Conservation (phyloP, 92 coral and sea anemone genomes). For the Virgularia gustaviana region DNA sequence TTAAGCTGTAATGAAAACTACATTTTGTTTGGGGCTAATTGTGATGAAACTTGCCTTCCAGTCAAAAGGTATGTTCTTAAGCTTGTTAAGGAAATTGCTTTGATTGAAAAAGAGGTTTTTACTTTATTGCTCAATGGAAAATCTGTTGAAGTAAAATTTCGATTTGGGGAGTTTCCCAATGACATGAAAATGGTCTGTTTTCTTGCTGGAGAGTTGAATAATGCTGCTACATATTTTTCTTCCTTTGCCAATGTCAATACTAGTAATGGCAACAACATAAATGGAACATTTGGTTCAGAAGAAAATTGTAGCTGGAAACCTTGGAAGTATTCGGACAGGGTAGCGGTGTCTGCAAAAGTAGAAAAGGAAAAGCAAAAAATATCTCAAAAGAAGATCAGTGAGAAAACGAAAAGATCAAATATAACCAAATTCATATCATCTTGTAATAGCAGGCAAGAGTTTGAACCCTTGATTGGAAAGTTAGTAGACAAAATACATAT, state of each 20-base stretch:
- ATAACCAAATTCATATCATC: slow-evolving; percentile 4
- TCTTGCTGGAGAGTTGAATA: neutral
- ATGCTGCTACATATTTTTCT: neutral
- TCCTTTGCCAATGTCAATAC: neutral
- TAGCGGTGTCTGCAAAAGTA: neutral
- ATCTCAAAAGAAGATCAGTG: neutral
- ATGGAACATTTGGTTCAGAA: slow-evolving; percentile 35
- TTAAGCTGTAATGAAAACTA: slow-evolving; percentile 38
- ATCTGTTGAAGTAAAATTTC: slow-evolving; percentile 29
- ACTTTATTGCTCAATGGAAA: slow-evolving; percentile 8
- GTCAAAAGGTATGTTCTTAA: slow-evolving; percentile 16
- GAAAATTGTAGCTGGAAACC: slow-evolving; percentile 26
- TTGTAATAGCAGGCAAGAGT: slow-evolving; percentile 30
- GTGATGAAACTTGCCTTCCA: slow-evolving; percentile 18
- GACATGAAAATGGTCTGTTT: neutral
- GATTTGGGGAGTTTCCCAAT: slow-evolving; percentile 33
- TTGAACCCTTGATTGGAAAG: slow-evolving; percentile 23
- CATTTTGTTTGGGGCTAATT: slow-evolving; percentile 39
- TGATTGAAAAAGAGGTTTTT: slow-evolving; percentile 22
- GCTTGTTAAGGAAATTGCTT: slow-evolving; percentile 24
- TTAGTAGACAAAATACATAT: neutral
- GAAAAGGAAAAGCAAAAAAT: neutral
- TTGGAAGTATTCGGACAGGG: slow-evolving; percentile 13
- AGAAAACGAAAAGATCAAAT: slow-evolving; percentile 2
- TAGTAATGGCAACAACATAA: neutral